Conservation (phyloP, 2,797 vertebrate species). For the Parauchenoglanis punctatus region DNA sequence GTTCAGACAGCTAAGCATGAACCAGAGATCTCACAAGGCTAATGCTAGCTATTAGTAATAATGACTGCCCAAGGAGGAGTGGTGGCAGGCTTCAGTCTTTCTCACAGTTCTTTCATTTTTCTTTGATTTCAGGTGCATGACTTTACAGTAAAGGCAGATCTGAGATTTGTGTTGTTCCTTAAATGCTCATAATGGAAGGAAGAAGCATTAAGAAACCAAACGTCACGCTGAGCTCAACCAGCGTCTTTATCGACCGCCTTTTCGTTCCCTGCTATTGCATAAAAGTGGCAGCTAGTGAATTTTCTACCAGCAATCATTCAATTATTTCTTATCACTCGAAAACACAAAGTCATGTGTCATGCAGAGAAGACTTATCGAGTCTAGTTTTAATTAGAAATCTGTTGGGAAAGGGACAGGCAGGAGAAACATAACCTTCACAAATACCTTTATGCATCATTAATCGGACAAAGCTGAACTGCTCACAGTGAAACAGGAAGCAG, state of each 20-base stretch:
- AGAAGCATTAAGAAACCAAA: constrained; percentile 31
- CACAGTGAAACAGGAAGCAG: constrained; percentile 34
- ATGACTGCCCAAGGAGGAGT: constrained; percentile 34
- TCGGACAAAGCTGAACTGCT: constrained; percentile 42
- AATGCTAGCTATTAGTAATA: constrained; percentile 44
- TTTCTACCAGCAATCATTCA: constrained; percentile 56
- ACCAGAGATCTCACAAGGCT: constrained; percentile 29
- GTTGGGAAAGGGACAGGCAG: constrained; percentile 40
- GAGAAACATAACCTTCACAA: constrained; percentile 46
- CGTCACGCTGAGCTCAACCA: constrained; percentile 35
- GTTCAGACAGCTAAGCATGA: constrained; percentile 46
- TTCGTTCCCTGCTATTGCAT: constrained; percentile 31
- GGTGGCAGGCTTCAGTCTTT: constrained; percentile 25
- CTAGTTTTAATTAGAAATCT: constrained; percentile 57
- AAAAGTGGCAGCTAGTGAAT: constrained; percentile 46
- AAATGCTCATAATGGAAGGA: constrained; percentile 12
- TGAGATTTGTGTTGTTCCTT: constrained; percentile 10
- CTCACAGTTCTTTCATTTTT: neutral
- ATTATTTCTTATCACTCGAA: constrained; percentile 56
- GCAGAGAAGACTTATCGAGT: constrained; percentile 46
- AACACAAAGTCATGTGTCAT: constrained; percentile 37
- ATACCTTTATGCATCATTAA: constrained; percentile 62
- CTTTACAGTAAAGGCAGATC: constrained; percentile 18
- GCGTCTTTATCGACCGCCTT: constrained; percentile 44
- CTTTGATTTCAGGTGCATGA: constrained; percentile 18